A percentile compares a stretch with the other conserved stretches of the same genome.
Conservation (phyloP, 2,888 invertebrate genomes). For the Chalcosyrphus nemorum region DNA sequence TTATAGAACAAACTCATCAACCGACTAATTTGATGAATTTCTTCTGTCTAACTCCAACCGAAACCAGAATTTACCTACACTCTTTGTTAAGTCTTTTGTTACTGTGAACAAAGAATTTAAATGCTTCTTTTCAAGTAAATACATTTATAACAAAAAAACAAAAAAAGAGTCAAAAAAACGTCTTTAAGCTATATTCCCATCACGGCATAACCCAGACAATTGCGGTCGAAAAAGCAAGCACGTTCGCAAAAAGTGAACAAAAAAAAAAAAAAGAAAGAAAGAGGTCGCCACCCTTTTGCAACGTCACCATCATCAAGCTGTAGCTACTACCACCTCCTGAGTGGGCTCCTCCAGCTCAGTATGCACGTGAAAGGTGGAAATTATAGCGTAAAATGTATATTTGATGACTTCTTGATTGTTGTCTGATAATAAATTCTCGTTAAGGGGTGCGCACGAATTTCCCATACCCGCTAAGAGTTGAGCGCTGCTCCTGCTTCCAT, state of each 20-base stretch:
- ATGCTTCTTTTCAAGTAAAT: constrained; percentile 39
- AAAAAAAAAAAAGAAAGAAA: constrained; percentile 41
- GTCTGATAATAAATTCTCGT: constrained; percentile 74
- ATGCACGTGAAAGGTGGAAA: constrained; percentile 76
- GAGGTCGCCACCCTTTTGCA: constrained; percentile 53
- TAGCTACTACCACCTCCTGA: constrained; percentile 45
- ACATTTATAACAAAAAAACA: too few species aligned
- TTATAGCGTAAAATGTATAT: constrained; percentile 80
- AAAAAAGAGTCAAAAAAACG: constrained; percentile 13
- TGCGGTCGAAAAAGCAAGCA: constrained; percentile 65
- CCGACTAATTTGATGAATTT: background rate
- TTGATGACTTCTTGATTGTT: constrained; percentile 80
- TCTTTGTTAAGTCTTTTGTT: constrained; percentile 32
- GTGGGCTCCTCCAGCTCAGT: constrained; percentile 44
- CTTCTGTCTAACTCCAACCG: background rate
- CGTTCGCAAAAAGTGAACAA: constrained; percentile 44
- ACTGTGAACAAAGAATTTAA: constrained; percentile 49
- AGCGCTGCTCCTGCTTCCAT: constrained; percentile 28
- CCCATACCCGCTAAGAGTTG: constrained; percentile 29
- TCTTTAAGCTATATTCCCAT: constrained; percentile 40
- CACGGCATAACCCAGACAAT: constrained; percentile 65
- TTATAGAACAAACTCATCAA: background rate
- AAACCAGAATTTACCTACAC: constrained; percentile 1
- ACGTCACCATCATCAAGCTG: constrained; percentile 34
- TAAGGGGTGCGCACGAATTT: constrained; percentile 69